phyloP scores from a whole-genome alignment of 2,797 vertebrate genomes.

The Pterois miles region DNA sequence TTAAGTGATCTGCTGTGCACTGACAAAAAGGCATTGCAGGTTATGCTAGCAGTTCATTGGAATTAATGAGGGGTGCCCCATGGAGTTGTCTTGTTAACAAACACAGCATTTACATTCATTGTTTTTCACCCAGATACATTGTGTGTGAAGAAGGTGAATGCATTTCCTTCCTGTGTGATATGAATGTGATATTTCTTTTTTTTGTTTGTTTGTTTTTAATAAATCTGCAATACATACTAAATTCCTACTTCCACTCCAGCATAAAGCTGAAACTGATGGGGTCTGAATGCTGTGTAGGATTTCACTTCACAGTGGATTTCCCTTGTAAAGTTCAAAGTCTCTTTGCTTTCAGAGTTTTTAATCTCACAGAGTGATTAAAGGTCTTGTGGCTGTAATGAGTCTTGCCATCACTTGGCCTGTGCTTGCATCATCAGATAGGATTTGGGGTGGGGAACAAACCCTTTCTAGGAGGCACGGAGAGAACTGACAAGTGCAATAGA shows the following conservation, averaged over 20 bases:
- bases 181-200: not conserved
- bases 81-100: not conserved
- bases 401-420: slow-evolving; percentile 44
- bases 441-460: slow-evolving; percentile 8
- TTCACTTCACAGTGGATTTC: not conserved
- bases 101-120: not conserved
- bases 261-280: not conserved
- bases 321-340: not conserved
- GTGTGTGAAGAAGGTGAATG: not conserved
- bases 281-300: not conserved
- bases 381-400: slow-evolving; percentile 50
- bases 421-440: slow-evolving; percentile 51
- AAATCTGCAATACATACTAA: not conserved
- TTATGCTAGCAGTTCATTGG: not conserved
- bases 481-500: slow-evolving; percentile 8
- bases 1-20: not conserved
- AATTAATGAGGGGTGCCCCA: not conserved
- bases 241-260: not conserved
- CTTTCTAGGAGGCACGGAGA: slow-evolving; percentile 11
- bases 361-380: slow-evolving; percentile 41
- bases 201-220: not conserved
- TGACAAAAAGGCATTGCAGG: not conserved
- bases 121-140: not conserved
- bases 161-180: not conserved
- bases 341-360: slow-evolving; percentile 15